Evolutionary conservation across 2,888 invertebrate species (phyloP), one percentile per base, ranked within the genome.

Genomic region (Pseudococcus viburni): DNA sequence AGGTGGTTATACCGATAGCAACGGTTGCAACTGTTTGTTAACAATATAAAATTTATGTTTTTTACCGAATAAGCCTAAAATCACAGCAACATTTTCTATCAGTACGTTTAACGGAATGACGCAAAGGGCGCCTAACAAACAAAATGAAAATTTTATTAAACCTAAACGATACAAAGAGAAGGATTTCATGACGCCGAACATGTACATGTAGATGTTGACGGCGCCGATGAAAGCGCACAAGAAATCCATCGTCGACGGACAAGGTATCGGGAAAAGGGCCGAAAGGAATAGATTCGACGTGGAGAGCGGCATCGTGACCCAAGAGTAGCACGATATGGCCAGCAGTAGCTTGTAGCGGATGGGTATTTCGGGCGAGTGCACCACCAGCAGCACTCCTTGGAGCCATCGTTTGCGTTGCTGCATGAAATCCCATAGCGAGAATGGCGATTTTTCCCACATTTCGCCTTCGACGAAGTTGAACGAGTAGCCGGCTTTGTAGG

Each of bases 361-460:
- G 17, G 97, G 96, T 91, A 98, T 96, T 90, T 94, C 93, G 91
- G 95, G 95, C 88, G 97, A 96, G 92, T 97, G 97, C 84, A 97
- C 96, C 33, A 97, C 97, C 89, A 97, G 93, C 33, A 96, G 93
- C 90, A 97, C 97, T 91, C 97, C 97, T 93, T 97, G 96, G 88
- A 99, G 94, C 99, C 99, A 99, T 88, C 99, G 94, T 92, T 99
- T 99, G 89, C 99, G 94, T 91, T 99, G 99, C 92, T 98, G 98
- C 90, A 99, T 94, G 91, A 99, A 98, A 92, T 99, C 99, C 94
- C 96, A 95, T 51, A 99, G 92, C 1, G 97, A 97, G 92, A 99
- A 99, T 4, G 99, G 98, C 8, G 97, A 97, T 91, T 99, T 98
- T 92, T 99, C 99, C 96, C 98, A 98, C 98, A 99, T 98, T 93